phyloP scores from a whole-genome alignment of 2,797 vertebrate genomes.

The Muscicapa comitata region DNA sequence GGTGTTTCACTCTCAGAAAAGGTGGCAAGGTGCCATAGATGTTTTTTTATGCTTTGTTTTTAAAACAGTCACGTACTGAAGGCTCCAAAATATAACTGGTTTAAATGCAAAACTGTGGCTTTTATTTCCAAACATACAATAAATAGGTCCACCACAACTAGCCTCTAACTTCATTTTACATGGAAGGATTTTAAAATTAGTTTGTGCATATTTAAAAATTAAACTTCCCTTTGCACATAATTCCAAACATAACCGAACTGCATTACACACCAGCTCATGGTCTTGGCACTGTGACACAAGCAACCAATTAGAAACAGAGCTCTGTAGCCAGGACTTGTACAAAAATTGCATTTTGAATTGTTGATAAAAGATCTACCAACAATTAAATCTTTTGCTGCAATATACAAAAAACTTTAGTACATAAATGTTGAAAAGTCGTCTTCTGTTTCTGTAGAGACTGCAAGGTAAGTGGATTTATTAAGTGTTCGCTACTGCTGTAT shows the following conservation, averaged over 20 bases:
- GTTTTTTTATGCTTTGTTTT: not conserved
- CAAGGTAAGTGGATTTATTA: constrained; percentile 5
- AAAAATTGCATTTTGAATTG: not conserved
- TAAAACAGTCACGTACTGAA: not conserved
- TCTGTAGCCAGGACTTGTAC: not conserved
- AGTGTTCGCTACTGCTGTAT: constrained; percentile 8
- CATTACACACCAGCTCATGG: constrained; percentile 14
- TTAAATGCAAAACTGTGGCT: constrained; percentile 66
- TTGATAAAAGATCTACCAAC: not conserved
- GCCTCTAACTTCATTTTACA: constrained; percentile 65
- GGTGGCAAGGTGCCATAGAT: accelerated
- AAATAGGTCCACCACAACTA: constrained; percentile 66
- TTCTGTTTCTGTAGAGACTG: not conserved
- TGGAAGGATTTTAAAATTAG: constrained; percentile 59
- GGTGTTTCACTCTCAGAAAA: not conserved
- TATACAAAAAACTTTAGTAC: not conserved
- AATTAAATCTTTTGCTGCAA: not conserved
- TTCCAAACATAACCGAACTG: constrained; percentile 19
- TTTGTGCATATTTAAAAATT: constrained; percentile 65
- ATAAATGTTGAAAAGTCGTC: not conserved
- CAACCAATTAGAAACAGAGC: constrained; percentile 25
- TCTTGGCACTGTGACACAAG: constrained; percentile 62
- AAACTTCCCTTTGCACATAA: constrained; percentile 52
- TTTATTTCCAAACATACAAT: constrained; percentile 70
- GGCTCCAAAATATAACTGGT: not conserved